These are phyloP conservation scores for Megaceryle alcyon DNA, from an alignment of 2,797 vertebrate species.

Conservation along the genomic window DNA sequence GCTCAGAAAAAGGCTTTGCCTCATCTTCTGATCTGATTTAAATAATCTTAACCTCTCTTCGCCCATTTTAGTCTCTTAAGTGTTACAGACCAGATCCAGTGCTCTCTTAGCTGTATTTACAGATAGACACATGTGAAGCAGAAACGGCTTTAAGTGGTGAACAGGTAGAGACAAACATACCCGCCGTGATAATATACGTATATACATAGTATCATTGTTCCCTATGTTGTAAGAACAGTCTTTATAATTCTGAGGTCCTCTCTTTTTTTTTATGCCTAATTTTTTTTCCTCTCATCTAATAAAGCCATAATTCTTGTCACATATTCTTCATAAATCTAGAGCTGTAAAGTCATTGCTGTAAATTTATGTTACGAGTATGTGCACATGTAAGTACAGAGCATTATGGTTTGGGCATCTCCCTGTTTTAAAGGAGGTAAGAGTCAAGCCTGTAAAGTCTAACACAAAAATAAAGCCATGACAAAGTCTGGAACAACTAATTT, in stretches of 20 bases:
- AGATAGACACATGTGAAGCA: background rate
- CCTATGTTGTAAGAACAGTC: background rate
- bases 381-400: background rate
- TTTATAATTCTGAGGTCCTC: accelerated
- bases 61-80: background rate
- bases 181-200: background rate
- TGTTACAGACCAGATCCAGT: accelerated
- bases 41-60: background rate
- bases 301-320: background rate
- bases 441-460: background rate
- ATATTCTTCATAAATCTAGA: background rate
- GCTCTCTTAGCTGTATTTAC: background rate
- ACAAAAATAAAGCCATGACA: background rate
- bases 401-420: background rate
- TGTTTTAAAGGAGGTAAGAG: background rate
- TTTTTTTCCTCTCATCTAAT: background rate
- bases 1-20: background rate
- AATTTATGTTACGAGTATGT: background rate
- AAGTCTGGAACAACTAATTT: background rate
- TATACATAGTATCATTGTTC: background rate
- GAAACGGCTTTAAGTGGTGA: background rate
- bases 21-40: background rate
- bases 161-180: background rate
- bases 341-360: background rate
- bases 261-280: background rate